Percentiles rank a stretch among this genome's conserved stretches.
Conservation (phyloP, 2,113 vertebrate genomes). For the Madoqua kirkii region DNA sequence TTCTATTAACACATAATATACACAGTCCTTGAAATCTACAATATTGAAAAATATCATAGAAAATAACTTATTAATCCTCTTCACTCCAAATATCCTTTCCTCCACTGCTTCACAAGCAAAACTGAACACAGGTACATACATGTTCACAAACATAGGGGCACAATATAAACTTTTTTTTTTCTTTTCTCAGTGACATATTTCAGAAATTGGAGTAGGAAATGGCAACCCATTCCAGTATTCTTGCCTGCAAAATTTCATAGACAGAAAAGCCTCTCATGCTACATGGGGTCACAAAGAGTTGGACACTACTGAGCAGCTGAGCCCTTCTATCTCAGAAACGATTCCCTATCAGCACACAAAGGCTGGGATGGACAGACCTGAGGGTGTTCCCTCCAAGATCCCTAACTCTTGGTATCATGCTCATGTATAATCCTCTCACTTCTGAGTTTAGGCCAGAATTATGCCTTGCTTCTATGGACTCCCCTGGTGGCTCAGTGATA, state of each 20-base stretch:
- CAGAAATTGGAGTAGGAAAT: background rate
- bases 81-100: background rate
- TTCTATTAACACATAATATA: background rate
- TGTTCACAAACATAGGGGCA: fast-evolving
- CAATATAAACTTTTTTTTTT: background rate
- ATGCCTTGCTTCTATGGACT: background rate
- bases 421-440: background rate
- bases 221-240: background rate
- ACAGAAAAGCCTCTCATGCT: background rate
- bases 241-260: background rate
- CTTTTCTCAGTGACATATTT: background rate
- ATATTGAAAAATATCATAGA: background rate
- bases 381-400: fast-evolving
- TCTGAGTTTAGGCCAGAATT: background rate
- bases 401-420: background rate
- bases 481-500: background rate
- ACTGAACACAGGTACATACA: background rate
- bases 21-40: background rate
- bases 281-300: background rate
- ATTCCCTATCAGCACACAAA: background rate
- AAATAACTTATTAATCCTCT: background rate
- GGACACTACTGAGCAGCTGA: background rate
- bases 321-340: background rate
- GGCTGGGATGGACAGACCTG: no score
- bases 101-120: background rate